These are phyloP conservation scores for Alloplasta piceator DNA, from an alignment of 2,888 invertebrate genomes.

Conservation along the genomic window DNA sequence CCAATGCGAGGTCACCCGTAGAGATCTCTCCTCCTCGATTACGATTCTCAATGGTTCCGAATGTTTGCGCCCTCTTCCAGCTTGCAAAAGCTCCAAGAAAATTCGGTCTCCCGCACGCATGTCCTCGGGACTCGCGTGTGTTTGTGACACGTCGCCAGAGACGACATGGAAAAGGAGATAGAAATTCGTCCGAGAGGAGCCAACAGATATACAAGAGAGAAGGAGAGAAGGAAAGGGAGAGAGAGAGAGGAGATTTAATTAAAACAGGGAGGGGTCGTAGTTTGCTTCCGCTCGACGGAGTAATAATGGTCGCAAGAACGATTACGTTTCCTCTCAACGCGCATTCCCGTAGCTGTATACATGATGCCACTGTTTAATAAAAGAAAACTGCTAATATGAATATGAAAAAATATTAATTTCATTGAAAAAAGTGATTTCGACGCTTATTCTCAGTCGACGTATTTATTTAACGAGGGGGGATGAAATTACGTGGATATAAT, in stretches of 20 bases:
- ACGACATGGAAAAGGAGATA: slow-evolving; percentile 18
- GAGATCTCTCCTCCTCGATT: slow-evolving; percentile 42
- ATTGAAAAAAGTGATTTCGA: too few species aligned
- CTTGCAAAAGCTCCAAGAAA: neutral
- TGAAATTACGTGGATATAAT: too few species aligned
- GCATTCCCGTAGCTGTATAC: slow-evolving; percentile 15
- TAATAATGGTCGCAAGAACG: slow-evolving; percentile 57
- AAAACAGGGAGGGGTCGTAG: slow-evolving; percentile 50
- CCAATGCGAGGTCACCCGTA: slow-evolving; percentile 22
- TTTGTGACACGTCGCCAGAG: slow-evolving; percentile 43
- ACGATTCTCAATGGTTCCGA: slow-evolving; percentile 47
- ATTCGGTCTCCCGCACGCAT: slow-evolving; percentile 35
- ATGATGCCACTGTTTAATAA: slow-evolving; percentile 17
- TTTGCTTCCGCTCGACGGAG: slow-evolving; percentile 47
- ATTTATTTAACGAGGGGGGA: too few species aligned
- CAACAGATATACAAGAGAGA: slow-evolving; percentile 21
- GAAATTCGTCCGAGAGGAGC: slow-evolving; percentile 47
- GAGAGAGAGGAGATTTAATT: slow-evolving; percentile 57
- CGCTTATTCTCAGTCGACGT: too few species aligned
- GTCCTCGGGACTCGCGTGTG: slow-evolving; percentile 58
- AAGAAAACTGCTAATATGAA: slow-evolving; percentile 21
- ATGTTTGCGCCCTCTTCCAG: neutral
- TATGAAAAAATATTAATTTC: too few species aligned
- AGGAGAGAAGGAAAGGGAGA: slow-evolving; percentile 11
- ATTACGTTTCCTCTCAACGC: slow-evolving; percentile 45